Base-by-base conservation (phyloP, 1,140 invertebrate genomes). In the Trachymyrmex septentrionalis region DNA sequence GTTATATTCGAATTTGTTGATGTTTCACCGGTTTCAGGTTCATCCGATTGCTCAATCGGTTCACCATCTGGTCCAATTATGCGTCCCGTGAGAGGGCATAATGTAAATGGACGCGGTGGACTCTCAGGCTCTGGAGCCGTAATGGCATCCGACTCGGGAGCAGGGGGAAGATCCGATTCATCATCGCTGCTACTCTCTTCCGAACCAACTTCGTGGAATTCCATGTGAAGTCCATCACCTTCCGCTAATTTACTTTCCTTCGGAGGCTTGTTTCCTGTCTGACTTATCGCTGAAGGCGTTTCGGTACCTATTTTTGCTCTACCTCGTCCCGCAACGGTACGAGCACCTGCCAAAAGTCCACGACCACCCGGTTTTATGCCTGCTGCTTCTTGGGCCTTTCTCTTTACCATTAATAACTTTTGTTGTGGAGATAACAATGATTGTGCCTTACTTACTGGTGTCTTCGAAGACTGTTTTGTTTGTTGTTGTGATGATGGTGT, bases 1-100 rank as follows among this genome's bases (percentile, higher is more conserved):
- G 87, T 66, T 3, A 76, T 61, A 1, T 72, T 86, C 3, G 86
- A 87, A 38, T 86, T 67, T 5, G 87, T 77, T n/a, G 86, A 86
- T 16, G 89, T 77, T 78, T 88, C 87, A 50, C 0, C 19, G 2
- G 86, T 67, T 77, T 92, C 85, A 1, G 90, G 87, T 53, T 93
- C 34, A 92, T 92, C 2, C 3, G 90, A 78, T 59, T 90, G 92
- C 50, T 95, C 94, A 0, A 96, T 95, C 12, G 97, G 96, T 92
- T 97, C 97, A 12, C 96, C 97, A 93, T 97, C 97, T 0, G 96
- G 96, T 27, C 96, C 97, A n/a, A 97, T 96, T 21, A 97, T 96
- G 85, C 96, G 96, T 14, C 97, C 97, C 1, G 97, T 97, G 2
- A 96, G 89, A 10, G 97, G 97, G 92, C 97, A 97, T 59, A 98